These are phyloP conservation scores for Coelogynopora nodosa DNA, from an alignment of 2,888 invertebrate genomes.

Conservation along the genomic window DNA sequence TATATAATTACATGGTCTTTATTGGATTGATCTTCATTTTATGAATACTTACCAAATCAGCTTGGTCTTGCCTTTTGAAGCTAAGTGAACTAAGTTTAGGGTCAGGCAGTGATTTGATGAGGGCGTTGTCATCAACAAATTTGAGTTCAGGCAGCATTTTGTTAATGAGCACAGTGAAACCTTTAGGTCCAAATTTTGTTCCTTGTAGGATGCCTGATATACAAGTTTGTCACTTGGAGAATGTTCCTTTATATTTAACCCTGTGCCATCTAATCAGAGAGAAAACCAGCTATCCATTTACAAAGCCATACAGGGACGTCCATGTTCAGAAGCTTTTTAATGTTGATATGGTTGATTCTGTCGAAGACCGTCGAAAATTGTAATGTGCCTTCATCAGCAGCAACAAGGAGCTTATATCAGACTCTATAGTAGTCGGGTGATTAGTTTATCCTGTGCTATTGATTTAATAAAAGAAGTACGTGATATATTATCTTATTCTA, in stretches of 20 bases:
- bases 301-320: conserved; percentile 17
- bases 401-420: too few relatives aligned
- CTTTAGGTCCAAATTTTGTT: neutral
- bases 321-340: neutral
- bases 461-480: too few relatives aligned
- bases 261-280: conserved; percentile 57
- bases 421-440: too few relatives aligned
- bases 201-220: neutral
- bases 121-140: neutral
- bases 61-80: neutral
- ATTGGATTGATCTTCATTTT: neutral
- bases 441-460: too few relatives aligned
- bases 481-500: too few relatives aligned
- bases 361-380: neutral
- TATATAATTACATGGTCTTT: neutral
- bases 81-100: conserved; percentile 19
- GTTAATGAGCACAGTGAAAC: too few relatives aligned
- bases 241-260: neutral
- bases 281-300: conserved; percentile 15
- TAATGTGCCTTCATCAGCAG: too few relatives aligned
- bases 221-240: neutral
- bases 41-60: neutral
- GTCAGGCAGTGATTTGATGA: neutral
- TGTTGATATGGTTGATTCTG: neutral
- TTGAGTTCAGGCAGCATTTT: neutral